Evolutionary conservation across 35 echinoderm and acorn worm species (phyloP).

Genomic region (Anneissia japonica): DNA sequence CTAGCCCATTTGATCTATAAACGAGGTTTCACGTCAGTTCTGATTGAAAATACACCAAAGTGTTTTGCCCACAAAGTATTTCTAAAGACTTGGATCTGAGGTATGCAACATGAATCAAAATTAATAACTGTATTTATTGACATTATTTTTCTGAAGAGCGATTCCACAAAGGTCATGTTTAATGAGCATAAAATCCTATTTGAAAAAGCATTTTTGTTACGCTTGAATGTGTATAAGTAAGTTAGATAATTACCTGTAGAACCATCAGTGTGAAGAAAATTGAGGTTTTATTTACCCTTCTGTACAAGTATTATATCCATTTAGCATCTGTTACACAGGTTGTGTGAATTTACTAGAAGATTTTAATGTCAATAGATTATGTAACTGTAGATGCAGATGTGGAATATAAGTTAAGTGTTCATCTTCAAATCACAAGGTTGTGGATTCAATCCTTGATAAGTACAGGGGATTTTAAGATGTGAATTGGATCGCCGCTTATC

Average conservation of each 20-base stretch:
- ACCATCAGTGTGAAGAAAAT: not conserved
- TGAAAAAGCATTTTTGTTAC: not conserved
- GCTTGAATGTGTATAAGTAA: not conserved
- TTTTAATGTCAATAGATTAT: too few species aligned
- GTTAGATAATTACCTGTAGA: not conserved
- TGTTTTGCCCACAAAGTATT: not conserved
- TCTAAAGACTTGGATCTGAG: not conserved
- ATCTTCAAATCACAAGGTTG: too few species aligned
- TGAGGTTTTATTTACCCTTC: not conserved
- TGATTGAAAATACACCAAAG: not conserved
- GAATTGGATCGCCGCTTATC: too few species aligned
- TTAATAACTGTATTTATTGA: slow-evolving; percentile 2
- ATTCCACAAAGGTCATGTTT: not conserved
- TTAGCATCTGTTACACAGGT: too few species aligned
- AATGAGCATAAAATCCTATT: not conserved
- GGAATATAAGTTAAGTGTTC: too few species aligned
- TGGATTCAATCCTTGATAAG: too few species aligned
- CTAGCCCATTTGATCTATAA: not conserved
- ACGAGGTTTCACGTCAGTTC: not conserved
- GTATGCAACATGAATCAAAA: not conserved
- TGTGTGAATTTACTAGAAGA: too few species aligned
- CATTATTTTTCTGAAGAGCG: not conserved
- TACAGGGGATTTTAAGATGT: too few species aligned
- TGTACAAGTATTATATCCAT: too few species aligned
- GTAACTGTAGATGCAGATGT: too few species aligned